Base-by-base conservation (phyloP, 2,113 vertebrate species). In the Ailurus styani region DNA sequence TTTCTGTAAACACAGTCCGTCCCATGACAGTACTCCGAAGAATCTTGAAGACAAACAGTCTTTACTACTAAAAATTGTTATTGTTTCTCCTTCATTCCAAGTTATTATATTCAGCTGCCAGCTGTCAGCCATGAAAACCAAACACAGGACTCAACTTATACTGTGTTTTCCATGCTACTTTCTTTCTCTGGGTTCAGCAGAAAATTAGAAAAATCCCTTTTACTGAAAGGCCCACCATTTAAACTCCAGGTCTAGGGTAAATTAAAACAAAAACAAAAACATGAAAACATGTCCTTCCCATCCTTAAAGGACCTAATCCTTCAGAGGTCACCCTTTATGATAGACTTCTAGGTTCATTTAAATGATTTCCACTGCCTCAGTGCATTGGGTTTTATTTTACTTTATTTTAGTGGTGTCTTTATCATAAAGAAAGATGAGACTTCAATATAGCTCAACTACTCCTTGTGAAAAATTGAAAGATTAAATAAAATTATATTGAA, bases 1-100 rank as follows among this genome's bases (percentile, higher is more conserved):
- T 87, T 78, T 86, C 55, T 91, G 73, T 96, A 98, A 97, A 98
- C 90, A 96, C 92, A 98, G 90, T 70, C 17, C 9, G 90, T 70
- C 17, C 9, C 7, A 31, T 60, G 89, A 96, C 79, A 85, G 95
- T 83, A n/a, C 95, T 97, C 90, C 93, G 93, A 96, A 96, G 83
- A 87, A 21, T 60, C 87, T 55, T 79, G 47, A 88, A 95, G 89
- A 84, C 62, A 97, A 97, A 93, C 87, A 66, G 52, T 81, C 90
- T 87, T 93, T 88, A 73, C 88, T 62, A 25, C 13, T 84, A 50
- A 93, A 73, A 89, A 42, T 66, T 9, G 18, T 90, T 79, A 93
- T 93, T 92, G 93, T 97, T 96, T 89, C 47, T 64, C 85, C 52
- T 97, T 62, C 42, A 92, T 52, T 68, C 42, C 73, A 92, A 90